phyloP scores from a whole-genome alignment of 2,113 vertebrate genomes.

The Mesitornis unicolor region DNA sequence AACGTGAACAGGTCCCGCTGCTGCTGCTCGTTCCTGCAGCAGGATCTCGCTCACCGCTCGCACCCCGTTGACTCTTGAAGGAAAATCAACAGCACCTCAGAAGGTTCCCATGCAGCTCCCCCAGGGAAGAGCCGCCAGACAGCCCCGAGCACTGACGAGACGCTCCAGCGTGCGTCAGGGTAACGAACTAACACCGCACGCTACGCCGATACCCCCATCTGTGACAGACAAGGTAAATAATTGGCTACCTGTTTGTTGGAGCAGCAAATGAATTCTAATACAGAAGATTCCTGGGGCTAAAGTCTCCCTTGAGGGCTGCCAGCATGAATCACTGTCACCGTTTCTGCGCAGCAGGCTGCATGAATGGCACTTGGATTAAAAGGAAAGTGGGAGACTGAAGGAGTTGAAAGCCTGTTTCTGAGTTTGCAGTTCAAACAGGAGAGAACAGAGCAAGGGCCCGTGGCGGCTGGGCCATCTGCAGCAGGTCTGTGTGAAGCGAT shows the following conservation, averaged over 20 bases:
- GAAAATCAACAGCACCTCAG: background rate
- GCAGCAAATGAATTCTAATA: background rate
- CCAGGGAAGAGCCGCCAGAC: background rate
- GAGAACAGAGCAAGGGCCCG: background rate
- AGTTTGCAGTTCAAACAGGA: background rate
- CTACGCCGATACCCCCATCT: background rate
- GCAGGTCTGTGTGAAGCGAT: rapidly evolving
- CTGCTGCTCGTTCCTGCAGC: background rate
- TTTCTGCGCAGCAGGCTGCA: background rate
- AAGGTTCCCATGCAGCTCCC: background rate
- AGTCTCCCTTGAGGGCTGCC: background rate
- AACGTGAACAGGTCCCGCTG: rapidly evolving
- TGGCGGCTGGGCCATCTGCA: rapidly evolving
- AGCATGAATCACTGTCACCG: background rate
- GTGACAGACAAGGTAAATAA: background rate
- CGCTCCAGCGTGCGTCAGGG: rapidly evolving
- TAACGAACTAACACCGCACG: background rate
- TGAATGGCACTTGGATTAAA: too few relatives aligned
- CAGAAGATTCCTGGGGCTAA: background rate
- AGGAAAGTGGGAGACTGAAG: too few relatives aligned
- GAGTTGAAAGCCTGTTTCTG: background rate
- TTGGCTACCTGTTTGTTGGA: background rate
- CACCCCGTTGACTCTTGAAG: background rate
- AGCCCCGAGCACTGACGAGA: background rate
- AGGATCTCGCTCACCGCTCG: background rate